Conservation (phyloP, 1,140 invertebrate species). For the Zaprionus tsacasi region DNA sequence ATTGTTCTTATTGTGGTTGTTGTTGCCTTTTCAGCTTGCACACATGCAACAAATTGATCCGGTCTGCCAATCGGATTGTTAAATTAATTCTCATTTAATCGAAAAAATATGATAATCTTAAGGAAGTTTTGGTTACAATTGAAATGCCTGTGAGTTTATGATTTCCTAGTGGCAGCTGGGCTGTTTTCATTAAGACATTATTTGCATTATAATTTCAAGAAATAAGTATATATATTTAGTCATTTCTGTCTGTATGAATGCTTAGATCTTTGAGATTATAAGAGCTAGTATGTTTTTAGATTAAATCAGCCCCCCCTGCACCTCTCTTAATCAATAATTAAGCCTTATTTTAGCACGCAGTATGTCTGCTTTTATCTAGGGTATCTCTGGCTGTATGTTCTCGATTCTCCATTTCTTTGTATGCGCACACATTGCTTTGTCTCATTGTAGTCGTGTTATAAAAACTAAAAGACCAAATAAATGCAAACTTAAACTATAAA, state of each 20-base stretch:
- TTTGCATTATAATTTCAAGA: too few relatives aligned
- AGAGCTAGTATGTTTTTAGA: too few relatives aligned
- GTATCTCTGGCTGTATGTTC: background rate
- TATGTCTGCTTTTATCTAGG: too few relatives aligned
- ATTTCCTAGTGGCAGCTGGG: background rate
- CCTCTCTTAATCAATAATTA: too few relatives aligned
- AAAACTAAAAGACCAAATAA: slow-evolving; percentile 83
- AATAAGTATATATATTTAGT: too few relatives aligned
- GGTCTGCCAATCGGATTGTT: slow-evolving; percentile 15
- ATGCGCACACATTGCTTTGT: slow-evolving; percentile 47
- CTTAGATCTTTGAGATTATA: too few relatives aligned
- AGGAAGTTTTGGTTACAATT: background rate
- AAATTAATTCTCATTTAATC: slow-evolving; percentile 18
- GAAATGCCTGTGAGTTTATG: background rate
- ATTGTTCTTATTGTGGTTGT: slow-evolving; percentile 33
- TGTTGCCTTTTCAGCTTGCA: slow-evolving; percentile 33
- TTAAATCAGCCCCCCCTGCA: too few relatives aligned
- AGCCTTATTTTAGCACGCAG: too few relatives aligned
- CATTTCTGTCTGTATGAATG: too few relatives aligned
- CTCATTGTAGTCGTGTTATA: slow-evolving; percentile 53
- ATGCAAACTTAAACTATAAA: slow-evolving; percentile 84
- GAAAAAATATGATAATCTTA: slow-evolving; percentile 4
- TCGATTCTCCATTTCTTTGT: slow-evolving; percentile 3
- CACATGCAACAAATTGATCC: slow-evolving; percentile 14
- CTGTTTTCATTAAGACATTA: too few relatives aligned